Evolutionary conservation across 2,113 vertebrate genomes (phyloP), one percentile per base, ranked within the genome.

Genomic region (Castor canadensis): DNA sequence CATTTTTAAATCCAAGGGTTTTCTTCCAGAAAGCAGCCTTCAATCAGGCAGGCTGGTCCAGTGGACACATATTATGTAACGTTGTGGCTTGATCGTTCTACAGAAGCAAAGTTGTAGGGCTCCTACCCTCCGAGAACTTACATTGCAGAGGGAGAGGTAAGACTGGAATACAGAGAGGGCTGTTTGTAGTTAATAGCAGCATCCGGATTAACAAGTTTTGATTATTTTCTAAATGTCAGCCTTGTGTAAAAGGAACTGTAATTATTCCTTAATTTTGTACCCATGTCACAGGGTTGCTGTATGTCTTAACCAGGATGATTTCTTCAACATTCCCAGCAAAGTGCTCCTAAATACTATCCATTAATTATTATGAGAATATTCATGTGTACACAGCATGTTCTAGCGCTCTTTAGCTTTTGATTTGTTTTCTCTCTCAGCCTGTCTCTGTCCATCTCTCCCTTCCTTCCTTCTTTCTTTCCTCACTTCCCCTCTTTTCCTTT

Each of bases 241-340:
- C 38, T 82, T 87, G n/a, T 91, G 32, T 84, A 1, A 83, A 12
- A n/a, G 15, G 69, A 91, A n/a, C 62, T 73, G 9, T 22, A 58
- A 69, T 79, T 19, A n/a, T 83, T 91, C 43, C 35, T 91, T 91
- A 60, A 80, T 54, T 82, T 43, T 87, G 40, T 24, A 32, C 32
- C 6, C 87, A 40, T 49, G 73, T 83, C 2, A 1, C 69, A 87
- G 43, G 40, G 8, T 64, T 87, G 6, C 77, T 80, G 1, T n/a
- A 45, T 87, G 32, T 38, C 35, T 92, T 89, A 73, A 64, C 43
- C 71, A 66, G 13, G 6, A 30, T 64, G 40, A 12, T 28, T 56
- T 82, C 66, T 77, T 24, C 45, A 47, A 77, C 7, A 72, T 32
- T 45, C 6, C 43, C 76, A 60, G 47, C 35, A 62, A 95, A 77